Percentiles rank a stretch among this genome's conserved stretches.
Conservation (phyloP, 2,888 invertebrate species). For the Minunthozetes semirufus region DNA sequence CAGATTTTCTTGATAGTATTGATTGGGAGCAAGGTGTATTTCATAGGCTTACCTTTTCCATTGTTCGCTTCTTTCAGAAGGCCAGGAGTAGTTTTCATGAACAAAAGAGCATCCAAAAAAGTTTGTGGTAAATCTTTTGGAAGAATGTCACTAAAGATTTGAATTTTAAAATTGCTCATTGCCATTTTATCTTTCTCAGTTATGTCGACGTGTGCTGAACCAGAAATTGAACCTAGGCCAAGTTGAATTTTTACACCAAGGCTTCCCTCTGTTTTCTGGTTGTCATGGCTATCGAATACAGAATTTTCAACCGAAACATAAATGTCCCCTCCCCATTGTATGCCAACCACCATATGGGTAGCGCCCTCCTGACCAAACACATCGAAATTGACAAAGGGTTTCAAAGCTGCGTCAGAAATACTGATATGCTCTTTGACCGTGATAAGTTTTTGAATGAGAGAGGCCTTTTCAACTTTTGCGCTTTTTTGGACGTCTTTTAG, state of each 20-base stretch:
- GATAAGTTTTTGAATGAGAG: neutral
- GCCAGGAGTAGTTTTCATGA: neutral
- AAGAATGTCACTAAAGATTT: neutral
- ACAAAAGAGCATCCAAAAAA: neutral
- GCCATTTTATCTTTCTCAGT: neutral
- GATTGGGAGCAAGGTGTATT: neutral
- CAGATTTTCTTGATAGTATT: neutral
- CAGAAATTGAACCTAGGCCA: neutral
- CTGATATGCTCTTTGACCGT: neutral
- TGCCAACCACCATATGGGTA: neutral
- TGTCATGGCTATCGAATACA: neutral
- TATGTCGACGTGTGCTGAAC: neutral
- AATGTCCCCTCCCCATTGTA: neutral
- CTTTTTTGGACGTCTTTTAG: neutral
- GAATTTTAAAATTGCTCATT: neutral
- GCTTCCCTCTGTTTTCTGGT: neutral
- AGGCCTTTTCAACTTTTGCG: neutral
- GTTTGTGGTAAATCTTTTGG: neutral
- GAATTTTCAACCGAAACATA: neutral
- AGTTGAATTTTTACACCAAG: neutral
- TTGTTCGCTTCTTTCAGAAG: neutral
- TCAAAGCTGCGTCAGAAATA: neutral
- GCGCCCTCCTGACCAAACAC: neutral
- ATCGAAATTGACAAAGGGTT: neutral
- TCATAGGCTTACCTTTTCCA: neutral